Base-by-base conservation (phyloP, 2,888 invertebrate genomes). In the Merodon equestris region DNA sequence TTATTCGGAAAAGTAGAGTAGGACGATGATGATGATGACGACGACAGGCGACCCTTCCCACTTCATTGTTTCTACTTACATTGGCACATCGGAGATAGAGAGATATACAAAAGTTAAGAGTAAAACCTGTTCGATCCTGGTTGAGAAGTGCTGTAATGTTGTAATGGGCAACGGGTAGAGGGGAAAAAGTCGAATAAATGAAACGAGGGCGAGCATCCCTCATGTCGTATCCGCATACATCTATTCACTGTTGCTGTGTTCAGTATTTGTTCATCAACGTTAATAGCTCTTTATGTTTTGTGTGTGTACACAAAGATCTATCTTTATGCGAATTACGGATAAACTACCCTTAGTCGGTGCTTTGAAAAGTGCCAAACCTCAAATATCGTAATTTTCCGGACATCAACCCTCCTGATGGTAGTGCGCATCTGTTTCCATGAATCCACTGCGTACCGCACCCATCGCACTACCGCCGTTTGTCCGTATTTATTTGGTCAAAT, bases 301-400 rank as follows among this genome's bases (percentile, higher is more conserved):
- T 48, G 47, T 74, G 13, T 45, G 54, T 74, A 42, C n/a, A 58
- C 38, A 57, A 14, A 53, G 57, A 58, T 68, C 61, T 73, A 58
- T 79, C 64, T 74, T 64, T 18, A 64, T 61, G 53, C 68, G 68
- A 74, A 58, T 63, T 38, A 70, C 36, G 27, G 57, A 60, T 45
- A 70, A 79, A 64, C 68, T 79, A 74, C 74, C 79, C 73, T 50
- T 58, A 17, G 57, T 53, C 71, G 67, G 53, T 67, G 34, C 57
- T 81, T 68, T 81, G 63, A 71, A 83, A 82, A 83, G 83, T 83
- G 82, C 82, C 81, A 83, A 83, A 83, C 83, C 83, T 83, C 83
- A 83, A 83, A 83, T 81, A 83, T 83, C 82, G 82, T 83, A 82
- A 82, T 82, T 83, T 82, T 83, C 74, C 73, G 81, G 82, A 72